Base-by-base conservation (phyloP, 2,888 invertebrate genomes). In the Dolomedes plantarius region DNA sequence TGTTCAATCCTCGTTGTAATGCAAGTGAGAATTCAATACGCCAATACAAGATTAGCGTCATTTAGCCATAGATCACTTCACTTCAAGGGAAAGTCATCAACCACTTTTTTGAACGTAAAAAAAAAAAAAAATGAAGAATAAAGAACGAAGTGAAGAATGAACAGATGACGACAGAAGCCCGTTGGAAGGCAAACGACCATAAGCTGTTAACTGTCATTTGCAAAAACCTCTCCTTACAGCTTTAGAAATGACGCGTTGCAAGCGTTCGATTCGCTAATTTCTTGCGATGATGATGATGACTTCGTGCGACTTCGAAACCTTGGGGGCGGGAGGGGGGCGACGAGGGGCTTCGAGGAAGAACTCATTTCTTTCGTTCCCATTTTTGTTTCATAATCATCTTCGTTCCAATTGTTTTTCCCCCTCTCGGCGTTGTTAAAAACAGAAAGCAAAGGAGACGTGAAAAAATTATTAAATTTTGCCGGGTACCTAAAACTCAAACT, bases 161-260 rank as follows among this genome's bases (percentile, higher is more conserved):
- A 27, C 31, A 36, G 56, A 23, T 62, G 77, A 69, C 75, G 79
- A 79, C 65, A 46, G 46, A 41, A 39, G 31, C 41, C 71, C 74
- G 76, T 82, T n/a, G n/a, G 65, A 82, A 82, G 82, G 65, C 83
- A 85, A 85, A 85, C 83, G 83, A 85, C 83, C 83, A 85, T 68
- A 77, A 85, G 83, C 77, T 85, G 83, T 85, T 85, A 85, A 85
- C 83, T 85, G 83, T 85, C 83, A 85, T 85, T 85, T 85, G 83
- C 83, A 85, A 77, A 85, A 85, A 85, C 83, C 50, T 75, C 36
- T 68, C 68, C 62, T n/a, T 56, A n/a, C 29, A 32, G 75, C 64
- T 75, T 85, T 77, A 77, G 72, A 78, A 77, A 85, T 85, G 83
- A 85, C 72, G 83, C 83, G 67, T 67, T 56, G 16, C 67, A 19